Conservation (phyloP, 2,797 vertebrate genomes). For the Onychomys torridus region DNA sequence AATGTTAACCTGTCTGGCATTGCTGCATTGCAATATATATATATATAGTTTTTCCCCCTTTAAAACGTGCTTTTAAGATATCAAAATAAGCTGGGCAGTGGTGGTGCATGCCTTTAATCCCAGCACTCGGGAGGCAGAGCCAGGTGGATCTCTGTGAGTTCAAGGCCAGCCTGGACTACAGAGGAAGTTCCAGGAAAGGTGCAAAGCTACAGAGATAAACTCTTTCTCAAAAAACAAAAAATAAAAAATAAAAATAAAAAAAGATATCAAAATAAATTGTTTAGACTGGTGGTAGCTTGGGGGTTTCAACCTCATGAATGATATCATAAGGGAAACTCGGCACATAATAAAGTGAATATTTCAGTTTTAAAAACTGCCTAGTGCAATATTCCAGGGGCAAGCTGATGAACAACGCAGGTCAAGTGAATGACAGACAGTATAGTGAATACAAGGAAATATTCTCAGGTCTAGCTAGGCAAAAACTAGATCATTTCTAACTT, state of each 20-base stretch:
- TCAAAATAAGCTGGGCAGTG: no score
- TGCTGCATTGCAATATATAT: neutral
- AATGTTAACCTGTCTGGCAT: constrained; percentile 18
- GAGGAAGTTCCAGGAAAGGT: no score
- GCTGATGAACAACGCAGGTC: neutral
- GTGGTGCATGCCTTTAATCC: no score
- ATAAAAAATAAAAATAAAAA: no score
- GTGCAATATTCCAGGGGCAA: neutral
- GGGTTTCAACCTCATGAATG: neutral
- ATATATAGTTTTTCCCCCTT: neutral
- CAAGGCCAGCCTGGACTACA: no score
- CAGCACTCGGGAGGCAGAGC: no score
- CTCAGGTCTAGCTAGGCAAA: neutral
- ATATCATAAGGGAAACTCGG: neutral
- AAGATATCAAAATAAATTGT: constrained; percentile 64
- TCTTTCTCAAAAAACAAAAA: no score
- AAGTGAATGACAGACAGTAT: neutral
- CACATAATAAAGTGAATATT: constrained; percentile 14
- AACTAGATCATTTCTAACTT: constrained; percentile 25
- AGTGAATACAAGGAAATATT: neutral
- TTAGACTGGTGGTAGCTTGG: neutral
- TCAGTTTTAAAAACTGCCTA: constrained; percentile 29
- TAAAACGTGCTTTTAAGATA: constrained; percentile 49
- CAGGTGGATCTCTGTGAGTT: no score
- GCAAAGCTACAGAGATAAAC: no score